Evolutionary conservation across 2,797 vertebrate species (phyloP), one percentile per base, ranked within the genome.

Genomic region (Poecilia picta): DNA sequence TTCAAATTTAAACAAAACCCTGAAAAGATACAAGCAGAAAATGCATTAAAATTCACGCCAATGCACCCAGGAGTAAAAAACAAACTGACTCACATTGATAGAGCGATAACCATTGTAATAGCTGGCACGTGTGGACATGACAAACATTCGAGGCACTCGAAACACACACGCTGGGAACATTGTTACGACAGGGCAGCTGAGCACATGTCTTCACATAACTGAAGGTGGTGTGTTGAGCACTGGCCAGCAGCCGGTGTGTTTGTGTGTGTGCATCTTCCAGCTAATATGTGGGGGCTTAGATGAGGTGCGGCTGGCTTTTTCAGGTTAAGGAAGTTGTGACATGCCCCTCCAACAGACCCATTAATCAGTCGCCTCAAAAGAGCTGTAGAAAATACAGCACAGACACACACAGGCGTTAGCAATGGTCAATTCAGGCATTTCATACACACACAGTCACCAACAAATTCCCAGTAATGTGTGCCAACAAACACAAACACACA

Each of bases 291-390:
- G 41, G 62, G 25, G 28, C 18, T 74, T 59, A 39, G 73, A 8
- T 62, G 79, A 57, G 66, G 77, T 0, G 66, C 85, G 72, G 85
- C 74, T 74, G 76, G 90, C 87, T 90, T 89, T 46, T 91, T 91
- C 87, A 91, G 92, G 92, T 94, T 94, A 92, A 94, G 91, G 83
- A 94, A 95, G 93, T 93, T 83, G 46, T 93, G 93, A 95, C 94
- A 93, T 90, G 89, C 88, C 88, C 91, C 87, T 92, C 88, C 89
- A 91, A 89, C 85, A 82, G 87, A 81, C 84, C 87, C 86, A 92
- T 94, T 92, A 94, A 95, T 95, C 93, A 94, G 78, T 68, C 20
- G 5, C 66, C 83, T 87, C 87, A 84, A 73, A 73, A 85, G 79
- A 84, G 79, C 75, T 57, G 77, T n/a, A 23, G 73, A 87, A 59